Conservation (phyloP, 2,888 invertebrate genomes). For the Dione juno region DNA sequence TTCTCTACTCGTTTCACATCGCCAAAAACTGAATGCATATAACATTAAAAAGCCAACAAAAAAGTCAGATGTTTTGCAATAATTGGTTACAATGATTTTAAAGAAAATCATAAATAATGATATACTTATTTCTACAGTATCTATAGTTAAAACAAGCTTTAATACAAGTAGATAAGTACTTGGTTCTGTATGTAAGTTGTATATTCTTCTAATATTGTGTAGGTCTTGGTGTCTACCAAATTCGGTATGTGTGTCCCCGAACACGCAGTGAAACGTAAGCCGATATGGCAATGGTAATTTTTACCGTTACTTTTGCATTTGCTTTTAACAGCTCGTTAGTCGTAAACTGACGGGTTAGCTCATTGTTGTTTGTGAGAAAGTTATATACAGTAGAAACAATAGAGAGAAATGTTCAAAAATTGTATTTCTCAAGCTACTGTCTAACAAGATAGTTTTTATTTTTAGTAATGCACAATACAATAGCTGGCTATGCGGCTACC, state of each 20-base stretch:
- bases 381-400: constrained; percentile 20
- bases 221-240: constrained; percentile 31
- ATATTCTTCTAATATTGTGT: constrained; percentile 23
- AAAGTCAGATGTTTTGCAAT: no score
- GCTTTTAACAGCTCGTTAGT: constrained; percentile 34
- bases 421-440: constrained; percentile 19
- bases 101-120: no score
- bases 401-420: constrained; percentile 14
- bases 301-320: constrained; percentile 43
- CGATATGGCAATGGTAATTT: constrained; percentile 43
- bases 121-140: no score
- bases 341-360: constrained; percentile 20
- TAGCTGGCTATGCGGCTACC: no score
- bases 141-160: neutral
- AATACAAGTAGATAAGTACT: neutral
- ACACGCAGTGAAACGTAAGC: constrained; percentile 44
- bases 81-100: no score
- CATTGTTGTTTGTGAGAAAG: constrained; percentile 33
- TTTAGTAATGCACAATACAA: neutral
- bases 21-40: no score
- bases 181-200: constrained; percentile 27
- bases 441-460: neutral
- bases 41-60: no score
- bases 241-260: constrained; percentile 41
- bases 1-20: no score